These are phyloP conservation scores for Azorinus chamasolen DNA, from an alignment of 2,888 invertebrate species.

Conservation along the genomic window DNA sequence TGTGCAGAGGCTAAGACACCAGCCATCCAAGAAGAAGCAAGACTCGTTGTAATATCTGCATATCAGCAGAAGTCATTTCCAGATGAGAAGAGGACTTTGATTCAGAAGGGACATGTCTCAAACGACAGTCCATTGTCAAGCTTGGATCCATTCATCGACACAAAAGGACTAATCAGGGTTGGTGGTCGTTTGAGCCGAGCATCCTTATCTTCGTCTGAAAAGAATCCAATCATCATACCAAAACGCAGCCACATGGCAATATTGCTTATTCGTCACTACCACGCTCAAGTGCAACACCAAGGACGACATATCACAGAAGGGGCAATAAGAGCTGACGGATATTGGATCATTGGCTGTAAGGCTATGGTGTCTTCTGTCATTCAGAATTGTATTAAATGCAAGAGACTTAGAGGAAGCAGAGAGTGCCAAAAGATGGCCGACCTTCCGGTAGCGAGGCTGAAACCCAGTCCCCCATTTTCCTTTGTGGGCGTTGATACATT, in stretches of 20 bases:
- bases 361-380: conserved; percentile 20
- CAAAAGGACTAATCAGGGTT: conserved; percentile 41
- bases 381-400: conserved; percentile 39
- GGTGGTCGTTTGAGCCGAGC: conserved; percentile 45
- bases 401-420: too few relatives aligned
- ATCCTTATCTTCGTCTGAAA: conserved; percentile 5
- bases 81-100: conserved; percentile 4
- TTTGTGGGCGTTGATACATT: conserved; percentile 59
- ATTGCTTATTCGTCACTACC: conserved; percentile 39
- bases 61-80: conserved; percentile 20
- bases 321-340: conserved; percentile 35
- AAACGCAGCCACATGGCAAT: conserved; percentile 39
- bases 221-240: conserved; percentile 54
- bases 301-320: conserved; percentile 50
- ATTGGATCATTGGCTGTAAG: conserved; percentile 49
- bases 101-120: background rate
- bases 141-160: conserved; percentile 35
- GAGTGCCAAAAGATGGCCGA: conserved; percentile 49
- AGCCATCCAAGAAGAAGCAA: background rate
- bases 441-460: conserved; percentile 40
- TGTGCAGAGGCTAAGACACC: background rate
- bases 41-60: conserved; percentile 10
- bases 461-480: conserved; percentile 54
- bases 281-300: conserved; percentile 48
- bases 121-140: conserved; percentile 25